Conservation (phyloP, 1,140 invertebrate species). For the Apolygus lucorum region DNA sequence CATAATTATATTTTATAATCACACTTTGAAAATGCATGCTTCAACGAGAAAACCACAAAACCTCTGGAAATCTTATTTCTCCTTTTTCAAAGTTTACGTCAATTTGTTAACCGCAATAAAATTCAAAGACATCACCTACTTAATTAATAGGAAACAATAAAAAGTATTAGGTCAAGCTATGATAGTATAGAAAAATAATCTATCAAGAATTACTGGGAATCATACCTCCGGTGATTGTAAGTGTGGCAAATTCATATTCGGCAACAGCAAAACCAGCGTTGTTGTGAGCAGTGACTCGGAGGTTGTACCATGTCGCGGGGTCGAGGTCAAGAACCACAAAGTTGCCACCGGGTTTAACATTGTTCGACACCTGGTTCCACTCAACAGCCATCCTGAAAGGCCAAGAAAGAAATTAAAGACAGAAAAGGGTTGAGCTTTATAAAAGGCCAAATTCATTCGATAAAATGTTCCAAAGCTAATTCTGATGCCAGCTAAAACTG, state of each 20-base stretch:
- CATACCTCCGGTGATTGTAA: conserved; percentile 91
- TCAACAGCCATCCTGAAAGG: conserved; percentile 9
- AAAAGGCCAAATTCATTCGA: too few species aligned
- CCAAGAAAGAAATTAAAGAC: conserved; percentile 7
- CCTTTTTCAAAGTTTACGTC: neutral
- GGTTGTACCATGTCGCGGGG: conserved; percentile 85
- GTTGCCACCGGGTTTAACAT: conserved; percentile 81
- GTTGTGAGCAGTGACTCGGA: conserved; percentile 88
- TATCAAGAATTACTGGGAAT: too few species aligned
- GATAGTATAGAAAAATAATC: neutral
- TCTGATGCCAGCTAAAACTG: too few species aligned
- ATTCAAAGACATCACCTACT: neutral
- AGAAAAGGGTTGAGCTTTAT: neutral
- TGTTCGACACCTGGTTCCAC: conserved; percentile 91
- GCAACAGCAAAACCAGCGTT: conserved; percentile 90
- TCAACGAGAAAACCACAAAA: neutral
- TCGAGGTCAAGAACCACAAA: conserved; percentile 85
- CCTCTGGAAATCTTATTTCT: neutral
- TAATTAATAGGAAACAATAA: neutral
- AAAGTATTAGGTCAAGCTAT: neutral
- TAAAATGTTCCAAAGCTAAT: too few species aligned
- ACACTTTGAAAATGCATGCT: neutral
- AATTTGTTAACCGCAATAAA: neutral
- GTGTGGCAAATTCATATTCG: conserved; percentile 88
- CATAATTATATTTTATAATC: too few species aligned